Conservation (phyloP, 2,113 vertebrate genomes). For the Harpagus bidentatus region DNA sequence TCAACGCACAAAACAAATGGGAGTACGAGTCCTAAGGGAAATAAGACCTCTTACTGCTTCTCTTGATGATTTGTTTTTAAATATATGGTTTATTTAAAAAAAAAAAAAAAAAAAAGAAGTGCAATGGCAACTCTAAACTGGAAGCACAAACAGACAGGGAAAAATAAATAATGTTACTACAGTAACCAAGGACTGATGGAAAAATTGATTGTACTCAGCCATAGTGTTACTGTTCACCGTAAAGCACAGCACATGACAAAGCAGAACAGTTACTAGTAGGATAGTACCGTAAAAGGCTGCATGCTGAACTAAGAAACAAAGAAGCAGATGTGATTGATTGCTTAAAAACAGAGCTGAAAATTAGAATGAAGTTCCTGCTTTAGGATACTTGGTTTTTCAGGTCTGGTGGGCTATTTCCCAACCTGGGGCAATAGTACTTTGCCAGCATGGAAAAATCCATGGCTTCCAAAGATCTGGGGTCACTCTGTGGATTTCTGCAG, state of each 20-base stretch:
- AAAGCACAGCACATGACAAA: conserved; percentile 75
- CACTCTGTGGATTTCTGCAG: conserved; percentile 60
- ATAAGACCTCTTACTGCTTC: conserved; percentile 67
- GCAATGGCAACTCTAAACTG: conserved; percentile 74
- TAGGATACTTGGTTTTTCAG: conserved; percentile 60
- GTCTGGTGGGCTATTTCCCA: conserved; percentile 42
- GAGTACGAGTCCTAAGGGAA: conserved; percentile 61
- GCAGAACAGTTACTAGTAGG: conserved; percentile 75
- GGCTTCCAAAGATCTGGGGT: conserved; percentile 40
- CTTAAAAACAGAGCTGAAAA: conserved; percentile 73
- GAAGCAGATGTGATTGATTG: conserved; percentile 71
- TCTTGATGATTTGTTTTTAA: conserved; percentile 59
- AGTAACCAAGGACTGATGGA: conserved; percentile 74
- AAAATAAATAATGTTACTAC: conserved; percentile 76
- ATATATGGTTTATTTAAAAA: conserved; percentile 75
- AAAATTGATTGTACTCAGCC: conserved; percentile 78
- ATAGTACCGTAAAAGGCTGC: conserved; percentile 71
- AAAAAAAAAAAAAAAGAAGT: conserved; percentile 55
- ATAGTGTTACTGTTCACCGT: conserved; percentile 74
- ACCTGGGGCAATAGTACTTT: conserved; percentile 56
- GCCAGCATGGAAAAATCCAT: conserved; percentile 45
- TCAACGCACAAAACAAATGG: conserved; percentile 67
- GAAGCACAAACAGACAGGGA: conserved; percentile 74
- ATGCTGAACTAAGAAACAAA: conserved; percentile 80
- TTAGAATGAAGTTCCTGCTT: conserved; percentile 69